These are phyloP conservation scores for Lordiphosa andalusiaca DNA, from an alignment of 2,888 invertebrate species.

Conservation along the genomic window DNA sequence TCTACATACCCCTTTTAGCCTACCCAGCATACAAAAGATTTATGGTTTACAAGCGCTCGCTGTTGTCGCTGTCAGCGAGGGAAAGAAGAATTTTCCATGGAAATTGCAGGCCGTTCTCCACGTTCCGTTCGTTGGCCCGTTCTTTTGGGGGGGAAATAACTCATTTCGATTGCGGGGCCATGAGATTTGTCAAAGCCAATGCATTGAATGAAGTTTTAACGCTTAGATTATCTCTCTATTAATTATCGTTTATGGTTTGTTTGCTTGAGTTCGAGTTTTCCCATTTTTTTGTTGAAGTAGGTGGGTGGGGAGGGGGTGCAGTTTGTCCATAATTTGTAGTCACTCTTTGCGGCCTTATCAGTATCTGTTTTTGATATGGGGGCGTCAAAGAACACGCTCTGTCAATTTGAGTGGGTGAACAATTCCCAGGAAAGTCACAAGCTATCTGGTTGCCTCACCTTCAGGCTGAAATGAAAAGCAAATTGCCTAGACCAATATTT, in stretches of 20 bases:
- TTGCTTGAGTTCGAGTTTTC: constrained; percentile 36
- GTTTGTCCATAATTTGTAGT: constrained; percentile 41
- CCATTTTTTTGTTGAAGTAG: background rate
- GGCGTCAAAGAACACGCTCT: constrained; percentile 49
- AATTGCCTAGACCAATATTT: constrained; percentile 58
- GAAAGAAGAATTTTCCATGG: constrained; percentile 47
- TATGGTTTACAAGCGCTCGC: constrained; percentile 51
- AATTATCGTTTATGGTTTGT: constrained; percentile 71
- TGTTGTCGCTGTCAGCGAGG: constrained; percentile 50
- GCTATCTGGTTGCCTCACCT: constrained; percentile 8
- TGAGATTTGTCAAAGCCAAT: constrained; percentile 56
- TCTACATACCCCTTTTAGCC: constrained; percentile 3
- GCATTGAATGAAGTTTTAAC: constrained; percentile 30
- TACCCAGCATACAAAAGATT: constrained; percentile 40
- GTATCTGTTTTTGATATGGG: constrained; percentile 21
- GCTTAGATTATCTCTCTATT: constrained; percentile 71
- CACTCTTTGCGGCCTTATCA: constrained; percentile 37
- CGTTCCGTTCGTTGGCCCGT: constrained; percentile 30
- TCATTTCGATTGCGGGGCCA: constrained; percentile 62
- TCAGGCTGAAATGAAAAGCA: constrained; percentile 32
- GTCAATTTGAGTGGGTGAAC: constrained; percentile 15
- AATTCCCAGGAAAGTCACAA: constrained; percentile 49
- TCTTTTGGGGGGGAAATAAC: constrained; percentile 63
- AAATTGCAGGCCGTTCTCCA: constrained; percentile 46
- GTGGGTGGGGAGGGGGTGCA: constrained; percentile 44